These are phyloP conservation scores for Premnoplex brunnescens DNA, from an alignment of 2,797 vertebrate species.

Conservation along the genomic window DNA sequence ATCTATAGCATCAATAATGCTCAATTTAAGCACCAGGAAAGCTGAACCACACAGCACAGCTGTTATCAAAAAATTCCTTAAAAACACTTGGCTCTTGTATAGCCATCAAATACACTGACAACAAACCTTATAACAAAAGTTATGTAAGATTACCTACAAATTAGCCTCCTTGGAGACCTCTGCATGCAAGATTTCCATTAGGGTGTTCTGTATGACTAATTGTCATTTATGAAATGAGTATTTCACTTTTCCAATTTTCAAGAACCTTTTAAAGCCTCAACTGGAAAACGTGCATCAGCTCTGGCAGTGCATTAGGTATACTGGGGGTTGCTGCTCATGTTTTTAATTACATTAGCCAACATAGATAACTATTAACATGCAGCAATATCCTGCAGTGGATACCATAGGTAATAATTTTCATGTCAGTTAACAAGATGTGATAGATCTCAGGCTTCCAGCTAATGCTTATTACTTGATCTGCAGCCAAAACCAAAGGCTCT, in stretches of 20 bases:
- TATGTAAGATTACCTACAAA: background rate
- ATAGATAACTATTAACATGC: background rate
- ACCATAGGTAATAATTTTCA: constrained; percentile 15
- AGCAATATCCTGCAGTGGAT: constrained; percentile 24
- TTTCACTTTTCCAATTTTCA: background rate
- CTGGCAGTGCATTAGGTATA: background rate
- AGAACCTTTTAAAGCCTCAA: background rate
- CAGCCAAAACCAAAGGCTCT: background rate
- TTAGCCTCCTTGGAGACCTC: background rate
- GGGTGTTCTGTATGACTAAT: background rate
- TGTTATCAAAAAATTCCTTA: constrained; percentile 25
- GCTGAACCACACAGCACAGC: constrained; percentile 34
- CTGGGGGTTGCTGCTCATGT: background rate
- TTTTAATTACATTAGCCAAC: constrained; percentile 33
- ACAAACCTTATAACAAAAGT: background rate
- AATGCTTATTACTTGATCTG: background rate
- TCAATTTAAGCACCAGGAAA: constrained; percentile 50
- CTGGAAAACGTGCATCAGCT: background rate
- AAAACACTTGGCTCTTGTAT: constrained; percentile 12
- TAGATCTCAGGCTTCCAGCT: background rate
- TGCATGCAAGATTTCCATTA: background rate
- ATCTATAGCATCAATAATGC: constrained; percentile 41
- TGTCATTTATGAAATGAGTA: background rate
- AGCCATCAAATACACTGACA: constrained; percentile 14
- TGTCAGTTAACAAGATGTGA: background rate